A percentile compares a stretch with the other conserved stretches of the same genome.
These are phyloP conservation scores for Magallana gigas DNA, from an alignment of 1,140 invertebrate genomes.

Conservation along the genomic window DNA sequence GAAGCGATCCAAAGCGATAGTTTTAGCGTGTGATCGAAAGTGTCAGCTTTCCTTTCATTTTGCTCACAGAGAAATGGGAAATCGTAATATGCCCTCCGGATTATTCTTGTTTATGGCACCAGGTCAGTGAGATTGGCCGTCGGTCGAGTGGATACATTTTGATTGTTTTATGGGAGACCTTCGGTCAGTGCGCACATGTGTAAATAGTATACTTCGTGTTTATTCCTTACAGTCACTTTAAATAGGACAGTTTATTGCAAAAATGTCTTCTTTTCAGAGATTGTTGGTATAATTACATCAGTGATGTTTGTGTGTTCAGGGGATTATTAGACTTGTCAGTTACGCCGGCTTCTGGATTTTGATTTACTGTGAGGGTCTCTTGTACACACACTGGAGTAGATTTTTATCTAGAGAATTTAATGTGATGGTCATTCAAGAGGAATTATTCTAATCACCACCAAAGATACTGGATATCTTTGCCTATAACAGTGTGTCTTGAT, in stretches of 20 bases:
- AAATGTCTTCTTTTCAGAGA: slow-evolving; percentile 7
- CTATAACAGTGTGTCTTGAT: not conserved
- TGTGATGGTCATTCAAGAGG: slow-evolving; percentile 22
- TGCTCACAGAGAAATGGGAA: slow-evolving; percentile 18
- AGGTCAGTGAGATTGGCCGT: slow-evolving; percentile 2
- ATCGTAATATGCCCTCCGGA: slow-evolving; percentile 17
- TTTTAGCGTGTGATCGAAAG: slow-evolving; percentile 36
- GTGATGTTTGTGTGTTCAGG: not conserved
- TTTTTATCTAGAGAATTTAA: slow-evolving; percentile 22
- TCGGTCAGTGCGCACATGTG: not conserved
- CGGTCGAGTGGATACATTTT: slow-evolving; percentile 3
- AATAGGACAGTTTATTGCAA: slow-evolving; percentile 9
- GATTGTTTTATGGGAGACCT: not conserved
- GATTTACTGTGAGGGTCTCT: not conserved
- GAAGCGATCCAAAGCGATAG: slow-evolving; percentile 15
- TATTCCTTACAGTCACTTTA: slow-evolving; percentile 20
- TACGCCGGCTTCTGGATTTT: not conserved
- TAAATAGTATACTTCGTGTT: slow-evolving; percentile 33
- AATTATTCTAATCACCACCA: not conserved
- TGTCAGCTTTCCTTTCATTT: slow-evolving; percentile 33
- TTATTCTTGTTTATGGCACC: slow-evolving; percentile 30
- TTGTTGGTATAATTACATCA: slow-evolving; percentile 26
- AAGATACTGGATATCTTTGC: slow-evolving; percentile 16
- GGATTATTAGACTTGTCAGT: slow-evolving; percentile 26
- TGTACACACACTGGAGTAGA: not conserved